phyloP scores from a whole-genome alignment of 1,140 invertebrate genomes.

The Euura lappo region DNA sequence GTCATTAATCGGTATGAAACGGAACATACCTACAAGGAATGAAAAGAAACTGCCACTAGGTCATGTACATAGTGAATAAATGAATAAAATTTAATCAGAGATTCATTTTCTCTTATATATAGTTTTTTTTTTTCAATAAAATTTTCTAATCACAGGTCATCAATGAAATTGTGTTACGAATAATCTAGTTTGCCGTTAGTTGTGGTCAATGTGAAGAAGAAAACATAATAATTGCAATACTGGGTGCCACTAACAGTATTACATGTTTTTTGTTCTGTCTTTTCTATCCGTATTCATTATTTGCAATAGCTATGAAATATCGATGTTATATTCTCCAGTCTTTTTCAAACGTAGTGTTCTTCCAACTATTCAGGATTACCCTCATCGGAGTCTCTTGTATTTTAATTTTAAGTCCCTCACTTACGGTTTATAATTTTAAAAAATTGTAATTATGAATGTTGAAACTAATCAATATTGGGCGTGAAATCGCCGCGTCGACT shows the following conservation, averaged over 20 bases:
- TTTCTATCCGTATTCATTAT: too few relatives aligned
- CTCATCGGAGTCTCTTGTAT: not conserved
- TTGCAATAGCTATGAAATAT: too few relatives aligned
- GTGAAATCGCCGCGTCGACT: too few relatives aligned
- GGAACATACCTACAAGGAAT: slow-evolving; percentile 7
- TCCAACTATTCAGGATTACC: not conserved
- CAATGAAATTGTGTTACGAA: too few relatives aligned
- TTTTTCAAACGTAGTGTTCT: not conserved
- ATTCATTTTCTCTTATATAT: not conserved
- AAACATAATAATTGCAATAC: not conserved
- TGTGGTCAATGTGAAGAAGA: not conserved
- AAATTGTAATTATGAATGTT: too few relatives aligned
- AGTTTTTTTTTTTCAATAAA: not conserved
- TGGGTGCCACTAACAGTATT: slow-evolving; percentile 1
- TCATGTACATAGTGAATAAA: slow-evolving; percentile 37
- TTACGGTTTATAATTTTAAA: too few relatives aligned
- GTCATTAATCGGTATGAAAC: not conserved
- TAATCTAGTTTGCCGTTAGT: not conserved
- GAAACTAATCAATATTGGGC: too few relatives aligned
- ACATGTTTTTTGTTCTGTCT: not conserved
- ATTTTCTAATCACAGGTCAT: not conserved
- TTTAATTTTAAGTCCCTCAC: not conserved
- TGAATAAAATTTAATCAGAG: not conserved
- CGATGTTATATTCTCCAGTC: not conserved
- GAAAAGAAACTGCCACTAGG: slow-evolving; percentile 43